Conservation (phyloP, 2,797 vertebrate genomes). For the Gymnocypris eckloni region DNA sequence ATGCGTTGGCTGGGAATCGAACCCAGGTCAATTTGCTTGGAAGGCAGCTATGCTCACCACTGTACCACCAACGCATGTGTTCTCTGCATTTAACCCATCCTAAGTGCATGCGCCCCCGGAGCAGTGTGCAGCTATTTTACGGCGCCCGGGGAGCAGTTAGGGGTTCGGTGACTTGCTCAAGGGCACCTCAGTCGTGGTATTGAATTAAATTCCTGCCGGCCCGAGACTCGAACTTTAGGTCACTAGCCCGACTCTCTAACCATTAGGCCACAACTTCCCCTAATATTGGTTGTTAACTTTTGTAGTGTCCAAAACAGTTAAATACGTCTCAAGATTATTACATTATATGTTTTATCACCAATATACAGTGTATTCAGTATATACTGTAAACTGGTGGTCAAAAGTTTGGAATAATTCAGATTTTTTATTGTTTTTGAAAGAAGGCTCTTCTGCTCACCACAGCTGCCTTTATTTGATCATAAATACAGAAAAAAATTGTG, state of each 20-base stretch:
- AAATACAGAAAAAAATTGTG: neutral
- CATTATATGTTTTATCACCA: neutral
- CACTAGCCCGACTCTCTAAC: no score
- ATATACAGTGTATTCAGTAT: neutral
- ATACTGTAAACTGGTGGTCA: neutral
- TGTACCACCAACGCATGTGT: constrained; percentile 60
- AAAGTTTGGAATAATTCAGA: neutral
- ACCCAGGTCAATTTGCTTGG: constrained; percentile 61
- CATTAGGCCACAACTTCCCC: neutral
- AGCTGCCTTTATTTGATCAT: no score
- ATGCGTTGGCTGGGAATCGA: no score
- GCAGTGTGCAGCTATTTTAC: no score
- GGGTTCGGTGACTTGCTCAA: no score
- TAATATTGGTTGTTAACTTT: neutral
- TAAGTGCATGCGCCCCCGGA: no score
- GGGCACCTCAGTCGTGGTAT: no score
- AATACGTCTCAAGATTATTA: neutral
- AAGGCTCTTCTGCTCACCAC: no score
- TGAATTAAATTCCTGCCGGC: no score
- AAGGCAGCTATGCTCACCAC: constrained; percentile 66
- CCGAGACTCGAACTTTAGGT: no score
- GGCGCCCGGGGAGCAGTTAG: no score
- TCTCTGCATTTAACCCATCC: no score
- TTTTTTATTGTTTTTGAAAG: neutral
- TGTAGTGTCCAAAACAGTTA: neutral